phyloP scores from a whole-genome alignment of 1,140 invertebrate genomes.

The Megathymus violae region DNA sequence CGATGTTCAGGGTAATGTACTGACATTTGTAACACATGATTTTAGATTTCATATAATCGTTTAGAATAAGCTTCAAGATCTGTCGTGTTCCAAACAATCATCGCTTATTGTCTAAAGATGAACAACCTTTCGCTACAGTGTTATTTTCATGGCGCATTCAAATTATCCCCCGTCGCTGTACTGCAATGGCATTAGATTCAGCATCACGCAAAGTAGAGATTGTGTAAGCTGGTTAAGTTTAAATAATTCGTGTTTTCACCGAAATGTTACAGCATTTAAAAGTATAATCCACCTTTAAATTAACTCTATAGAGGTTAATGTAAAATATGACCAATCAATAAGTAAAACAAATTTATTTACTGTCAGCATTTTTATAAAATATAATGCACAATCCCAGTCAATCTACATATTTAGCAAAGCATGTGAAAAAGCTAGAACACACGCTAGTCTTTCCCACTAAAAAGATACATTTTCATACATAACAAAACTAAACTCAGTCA shows the following conservation, averaged over 20 bases:
- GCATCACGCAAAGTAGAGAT: conserved; percentile 32
- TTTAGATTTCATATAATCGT: conserved; percentile 3
- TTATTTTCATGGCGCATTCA: conserved; percentile 35
- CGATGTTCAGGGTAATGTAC: too few species aligned
- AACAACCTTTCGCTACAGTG: conserved; percentile 29
- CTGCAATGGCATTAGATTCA: conserved; percentile 29
- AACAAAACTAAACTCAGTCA: too few species aligned
- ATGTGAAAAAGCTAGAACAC: too few species aligned
- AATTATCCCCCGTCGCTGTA: conserved; percentile 32
- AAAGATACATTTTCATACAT: not conserved
- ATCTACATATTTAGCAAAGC: too few species aligned
- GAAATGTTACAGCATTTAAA: conserved; percentile 11
- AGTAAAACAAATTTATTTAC: too few species aligned
- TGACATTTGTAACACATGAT: not conserved
- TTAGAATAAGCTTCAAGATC: conserved; percentile 19
- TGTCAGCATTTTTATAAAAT: too few species aligned
- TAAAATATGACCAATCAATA: too few species aligned
- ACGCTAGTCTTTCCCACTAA: too few species aligned
- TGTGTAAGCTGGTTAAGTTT: conserved; percentile 31
- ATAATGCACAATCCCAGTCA: too few species aligned
- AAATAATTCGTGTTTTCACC: conserved; percentile 29
- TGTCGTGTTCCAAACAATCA: conserved; percentile 26
- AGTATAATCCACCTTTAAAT: conserved; percentile 16
- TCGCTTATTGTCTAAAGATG: conserved; percentile 31
- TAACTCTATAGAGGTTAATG: not conserved